These are phyloP conservation scores for Cancer borealis DNA, from an alignment of 2,888 invertebrate genomes.

Conservation along the genomic window DNA sequence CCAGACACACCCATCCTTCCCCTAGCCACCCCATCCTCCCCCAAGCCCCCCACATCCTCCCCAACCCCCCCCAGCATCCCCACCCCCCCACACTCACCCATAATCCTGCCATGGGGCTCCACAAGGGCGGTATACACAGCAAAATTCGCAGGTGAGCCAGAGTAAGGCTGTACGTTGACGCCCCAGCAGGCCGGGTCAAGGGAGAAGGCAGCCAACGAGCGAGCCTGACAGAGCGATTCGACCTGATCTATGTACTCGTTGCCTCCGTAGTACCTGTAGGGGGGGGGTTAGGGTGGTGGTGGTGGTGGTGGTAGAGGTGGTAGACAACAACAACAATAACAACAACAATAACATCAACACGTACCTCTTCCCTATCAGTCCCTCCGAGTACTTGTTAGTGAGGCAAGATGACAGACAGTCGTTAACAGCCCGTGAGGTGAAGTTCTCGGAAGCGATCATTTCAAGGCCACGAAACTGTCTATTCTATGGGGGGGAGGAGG, in stretches of 20 bases:
- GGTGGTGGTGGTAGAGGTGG: too few relatives aligned
- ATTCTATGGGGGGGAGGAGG: slow-evolving; percentile 79
- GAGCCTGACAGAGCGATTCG: slow-evolving; percentile 91
- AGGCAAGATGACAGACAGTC: slow-evolving; percentile 82
- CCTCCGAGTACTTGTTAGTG: slow-evolving; percentile 81
- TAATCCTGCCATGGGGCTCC: slow-evolving; percentile 96
- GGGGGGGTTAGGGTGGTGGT: neutral
- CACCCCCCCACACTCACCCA: slow-evolving; percentile 83
- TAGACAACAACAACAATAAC: too few relatives aligned
- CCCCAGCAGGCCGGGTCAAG: slow-evolving; percentile 94
- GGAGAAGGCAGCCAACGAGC: slow-evolving; percentile 91
- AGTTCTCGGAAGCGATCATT: slow-evolving; percentile 83
- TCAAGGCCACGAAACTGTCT: slow-evolving; percentile 82
- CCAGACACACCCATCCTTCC: too few relatives aligned
- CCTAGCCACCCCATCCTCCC: too few relatives aligned
- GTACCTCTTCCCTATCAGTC: neutral
- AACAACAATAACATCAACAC: too few relatives aligned
- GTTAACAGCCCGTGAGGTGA: slow-evolving; percentile 79
- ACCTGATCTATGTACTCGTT: slow-evolving; percentile 95
- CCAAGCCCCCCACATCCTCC: too few relatives aligned
- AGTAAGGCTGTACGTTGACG: slow-evolving; percentile 98
- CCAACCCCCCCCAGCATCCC: too few relatives aligned
- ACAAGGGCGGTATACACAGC: slow-evolving; percentile 95
- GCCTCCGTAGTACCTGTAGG: slow-evolving; percentile 96
- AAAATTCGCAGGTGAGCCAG: slow-evolving; percentile 97